Conservation (phyloP, 2,888 invertebrate genomes). For the Drosophila kambysellisi region DNA sequence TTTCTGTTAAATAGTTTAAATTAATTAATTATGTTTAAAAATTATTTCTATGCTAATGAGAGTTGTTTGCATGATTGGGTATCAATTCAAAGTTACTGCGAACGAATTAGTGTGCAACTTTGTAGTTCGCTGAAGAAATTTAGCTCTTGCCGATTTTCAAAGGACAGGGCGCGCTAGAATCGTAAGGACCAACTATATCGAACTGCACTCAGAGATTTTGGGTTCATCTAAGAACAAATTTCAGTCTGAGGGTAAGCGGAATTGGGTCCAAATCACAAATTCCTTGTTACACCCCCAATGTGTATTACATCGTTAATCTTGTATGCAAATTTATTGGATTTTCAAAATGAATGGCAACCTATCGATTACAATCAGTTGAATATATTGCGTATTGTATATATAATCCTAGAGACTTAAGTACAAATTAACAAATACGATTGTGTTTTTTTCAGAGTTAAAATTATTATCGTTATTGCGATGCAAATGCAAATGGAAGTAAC, state of each 20-base stretch:
- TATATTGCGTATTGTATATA: slow-evolving; percentile 27
- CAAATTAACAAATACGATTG: slow-evolving; percentile 70
- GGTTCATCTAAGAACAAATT: neutral
- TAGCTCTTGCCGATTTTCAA: no score
- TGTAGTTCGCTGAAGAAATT: no score
- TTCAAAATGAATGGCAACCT: slow-evolving; percentile 51
- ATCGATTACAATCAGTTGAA: slow-evolving; percentile 35
- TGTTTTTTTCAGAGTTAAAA: slow-evolving; percentile 42
- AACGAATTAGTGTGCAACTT: no score
- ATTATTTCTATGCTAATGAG: no score
- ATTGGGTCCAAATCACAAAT: neutral
- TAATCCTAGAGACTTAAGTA: slow-evolving; percentile 65
- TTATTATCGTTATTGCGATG: slow-evolving; percentile 66
- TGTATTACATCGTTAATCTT: slow-evolving; percentile 6
- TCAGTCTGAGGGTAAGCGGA: neutral
- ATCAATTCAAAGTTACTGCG: no score
- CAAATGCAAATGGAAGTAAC: slow-evolving; percentile 56
- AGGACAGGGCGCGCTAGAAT: neutral
- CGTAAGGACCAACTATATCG: neutral
- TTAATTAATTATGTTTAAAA: no score
- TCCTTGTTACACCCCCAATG: neutral
- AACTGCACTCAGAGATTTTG: neutral
- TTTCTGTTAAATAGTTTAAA: no score
- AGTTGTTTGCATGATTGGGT: no score
- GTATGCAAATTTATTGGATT: slow-evolving; percentile 63